A percentile compares a stretch with the other conserved stretches of the same genome.
These are phyloP conservation scores for Toxostoma redivivum DNA, from an alignment of 2,113 vertebrate genomes.

Conservation along the genomic window DNA sequence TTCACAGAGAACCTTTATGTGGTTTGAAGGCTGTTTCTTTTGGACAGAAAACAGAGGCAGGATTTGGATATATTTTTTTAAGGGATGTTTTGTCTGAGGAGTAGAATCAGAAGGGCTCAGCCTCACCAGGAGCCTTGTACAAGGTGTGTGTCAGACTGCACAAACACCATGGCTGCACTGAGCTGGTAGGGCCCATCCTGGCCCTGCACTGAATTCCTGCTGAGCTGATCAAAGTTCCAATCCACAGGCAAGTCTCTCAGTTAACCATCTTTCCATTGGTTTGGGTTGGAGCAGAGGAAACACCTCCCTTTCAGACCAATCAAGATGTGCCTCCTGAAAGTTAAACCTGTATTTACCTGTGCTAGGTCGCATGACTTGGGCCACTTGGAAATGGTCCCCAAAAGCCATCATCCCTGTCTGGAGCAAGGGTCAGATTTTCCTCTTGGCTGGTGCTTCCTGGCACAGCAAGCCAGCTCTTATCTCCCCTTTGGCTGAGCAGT, in stretches of 20 bases:
- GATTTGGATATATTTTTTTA: not conserved
- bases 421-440: not conserved
- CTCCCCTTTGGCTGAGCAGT: not conserved
- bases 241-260: not conserved
- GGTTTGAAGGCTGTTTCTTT: not conserved
- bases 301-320: not conserved
- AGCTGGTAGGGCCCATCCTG: not conserved
- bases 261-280: not conserved
- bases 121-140: fast-evolving
- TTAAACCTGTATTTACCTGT: not conserved
- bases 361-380: not conserved
- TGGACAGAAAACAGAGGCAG: not conserved
- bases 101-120: not conserved
- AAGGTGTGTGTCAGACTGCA: not conserved
- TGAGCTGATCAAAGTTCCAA: not conserved
- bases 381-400: not conserved
- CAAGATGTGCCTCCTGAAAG: not conserved
- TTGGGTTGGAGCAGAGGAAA: not conserved
- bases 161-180: not conserved
- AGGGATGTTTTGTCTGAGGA: not conserved
- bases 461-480: not conserved
- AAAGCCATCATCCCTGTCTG: not conserved
- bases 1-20: not conserved
- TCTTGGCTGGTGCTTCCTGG: not conserved
- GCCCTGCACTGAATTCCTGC: not conserved